Conservation (phyloP, 2,113 vertebrate genomes). For the Alosa alosa region DNA sequence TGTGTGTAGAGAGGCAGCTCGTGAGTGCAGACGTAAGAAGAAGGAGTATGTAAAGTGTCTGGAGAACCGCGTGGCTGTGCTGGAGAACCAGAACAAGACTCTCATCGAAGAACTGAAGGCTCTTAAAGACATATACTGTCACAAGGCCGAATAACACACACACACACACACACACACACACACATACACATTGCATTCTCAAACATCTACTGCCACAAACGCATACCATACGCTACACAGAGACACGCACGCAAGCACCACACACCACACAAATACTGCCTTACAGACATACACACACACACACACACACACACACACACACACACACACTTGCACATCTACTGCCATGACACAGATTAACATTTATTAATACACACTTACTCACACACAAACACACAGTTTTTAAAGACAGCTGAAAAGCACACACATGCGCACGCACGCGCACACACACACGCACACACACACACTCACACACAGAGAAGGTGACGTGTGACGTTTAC, state of each 20-base stretch:
- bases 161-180: too few species aligned
- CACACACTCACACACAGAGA: too few species aligned
- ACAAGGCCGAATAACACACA: constrained; percentile 97
- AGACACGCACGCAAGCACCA: constrained; percentile 34
- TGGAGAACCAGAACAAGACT: constrained; percentile 99
- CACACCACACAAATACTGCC: constrained; percentile 21
- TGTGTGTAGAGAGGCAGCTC: constrained; percentile 86
- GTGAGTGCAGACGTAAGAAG: constrained; percentile 98
- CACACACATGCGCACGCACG: too few species aligned
- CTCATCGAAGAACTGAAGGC: constrained; percentile 99
- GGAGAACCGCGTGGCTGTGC: constrained; percentile 97
- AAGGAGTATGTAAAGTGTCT: constrained; percentile 99
- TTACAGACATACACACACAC: constrained; percentile 64
- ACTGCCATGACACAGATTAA: background rate
- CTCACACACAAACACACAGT: constrained; percentile 11
- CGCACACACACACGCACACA: too few species aligned
- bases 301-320: constrained; percentile 76
- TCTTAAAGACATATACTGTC: constrained; percentile 99
- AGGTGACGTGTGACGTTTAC: too few species aligned
- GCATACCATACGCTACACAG: too few species aligned
- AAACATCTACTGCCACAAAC: constrained; percentile 98
- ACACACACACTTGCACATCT: constrained; percentile 62
- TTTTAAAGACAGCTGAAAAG: too few species aligned
- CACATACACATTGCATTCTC: constrained; percentile 74
- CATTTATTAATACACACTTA: background rate